These are phyloP conservation scores for Poecilia velifera DNA, from an alignment of 2,797 vertebrate genomes.

Conservation along the genomic window DNA sequence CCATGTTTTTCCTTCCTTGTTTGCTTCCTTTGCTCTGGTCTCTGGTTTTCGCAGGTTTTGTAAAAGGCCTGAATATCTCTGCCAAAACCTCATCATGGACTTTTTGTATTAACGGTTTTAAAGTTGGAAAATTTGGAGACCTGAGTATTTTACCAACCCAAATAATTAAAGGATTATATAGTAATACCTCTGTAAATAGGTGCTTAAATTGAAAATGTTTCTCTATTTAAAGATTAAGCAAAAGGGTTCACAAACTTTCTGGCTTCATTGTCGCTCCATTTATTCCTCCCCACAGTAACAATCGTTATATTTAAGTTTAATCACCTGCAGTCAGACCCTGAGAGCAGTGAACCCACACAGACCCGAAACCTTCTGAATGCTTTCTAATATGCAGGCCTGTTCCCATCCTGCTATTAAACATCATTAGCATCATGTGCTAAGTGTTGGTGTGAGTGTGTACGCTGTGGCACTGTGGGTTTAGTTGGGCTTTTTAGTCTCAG, in stretches of 20 bases:
- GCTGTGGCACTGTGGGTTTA: conserved; percentile 37
- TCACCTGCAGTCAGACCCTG: conserved; percentile 19
- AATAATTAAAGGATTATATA: neutral
- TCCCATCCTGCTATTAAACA: conserved; percentile 28
- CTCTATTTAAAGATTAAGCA: neutral
- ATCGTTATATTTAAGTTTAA: conserved; percentile 5
- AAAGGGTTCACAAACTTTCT: neutral
- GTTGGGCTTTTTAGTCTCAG: conserved; percentile 42
- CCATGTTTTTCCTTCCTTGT: neutral
- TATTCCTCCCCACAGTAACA: neutral
- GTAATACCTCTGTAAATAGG: neutral
- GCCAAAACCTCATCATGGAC: neutral
- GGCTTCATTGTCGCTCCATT: neutral
- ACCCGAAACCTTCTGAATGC: neutral
- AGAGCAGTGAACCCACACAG: conserved; percentile 5
- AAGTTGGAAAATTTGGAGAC: too few relatives aligned
- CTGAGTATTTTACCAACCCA: neutral
- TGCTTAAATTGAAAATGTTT: neutral
- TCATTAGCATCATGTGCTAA: conserved; percentile 51
- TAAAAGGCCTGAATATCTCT: neutral
- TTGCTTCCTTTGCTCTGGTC: neutral
- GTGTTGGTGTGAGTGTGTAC: conserved; percentile 33
- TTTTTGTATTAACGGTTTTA: neutral
- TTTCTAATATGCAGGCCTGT: conserved; percentile 11
- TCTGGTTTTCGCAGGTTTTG: neutral